These are phyloP conservation scores for Picathartes gymnocephalus DNA, from an alignment of 2,113 vertebrate species.

Conservation along the genomic window DNA sequence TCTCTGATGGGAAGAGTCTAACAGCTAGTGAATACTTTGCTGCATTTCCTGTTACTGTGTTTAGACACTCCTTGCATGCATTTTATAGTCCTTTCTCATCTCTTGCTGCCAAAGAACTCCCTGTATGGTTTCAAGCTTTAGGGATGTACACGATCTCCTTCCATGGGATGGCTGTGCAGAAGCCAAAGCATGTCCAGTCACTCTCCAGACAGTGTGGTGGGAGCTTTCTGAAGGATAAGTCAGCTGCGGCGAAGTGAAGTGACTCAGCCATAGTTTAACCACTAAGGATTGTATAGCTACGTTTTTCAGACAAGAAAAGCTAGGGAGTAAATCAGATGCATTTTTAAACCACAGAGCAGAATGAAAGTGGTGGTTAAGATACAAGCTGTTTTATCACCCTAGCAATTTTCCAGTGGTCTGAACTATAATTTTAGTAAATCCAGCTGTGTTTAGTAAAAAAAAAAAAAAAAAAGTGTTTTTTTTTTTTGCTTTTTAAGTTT, in stretches of 20 bases:
- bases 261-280: slow-evolving; percentile 12
- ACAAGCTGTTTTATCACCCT: slow-evolving; percentile 49
- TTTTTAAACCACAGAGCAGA: slow-evolving; percentile 55
- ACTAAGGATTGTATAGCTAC: not conserved
- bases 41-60: not conserved
- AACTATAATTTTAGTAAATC: slow-evolving; percentile 58
- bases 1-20: not conserved
- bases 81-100: not conserved
- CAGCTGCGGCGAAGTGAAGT: not conserved
- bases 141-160: not conserved
- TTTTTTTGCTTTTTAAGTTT: not conserved
- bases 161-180: not conserved
- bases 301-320: slow-evolving; percentile 44
- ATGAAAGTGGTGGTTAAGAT: slow-evolving; percentile 40
- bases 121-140: not conserved
- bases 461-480: not conserved
- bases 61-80: not conserved
- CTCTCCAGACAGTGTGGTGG: not conserved
- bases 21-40: not conserved
- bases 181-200: not conserved
- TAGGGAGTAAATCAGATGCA: slow-evolving; percentile 25
- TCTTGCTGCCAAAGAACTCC: not conserved
- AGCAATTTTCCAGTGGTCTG: slow-evolving; percentile 43
- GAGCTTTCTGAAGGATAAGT: not conserved
- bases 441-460: not conserved